These are phyloP conservation scores for Mirza zaza DNA, from an alignment of 2,113 vertebrate species.

Conservation along the genomic window DNA sequence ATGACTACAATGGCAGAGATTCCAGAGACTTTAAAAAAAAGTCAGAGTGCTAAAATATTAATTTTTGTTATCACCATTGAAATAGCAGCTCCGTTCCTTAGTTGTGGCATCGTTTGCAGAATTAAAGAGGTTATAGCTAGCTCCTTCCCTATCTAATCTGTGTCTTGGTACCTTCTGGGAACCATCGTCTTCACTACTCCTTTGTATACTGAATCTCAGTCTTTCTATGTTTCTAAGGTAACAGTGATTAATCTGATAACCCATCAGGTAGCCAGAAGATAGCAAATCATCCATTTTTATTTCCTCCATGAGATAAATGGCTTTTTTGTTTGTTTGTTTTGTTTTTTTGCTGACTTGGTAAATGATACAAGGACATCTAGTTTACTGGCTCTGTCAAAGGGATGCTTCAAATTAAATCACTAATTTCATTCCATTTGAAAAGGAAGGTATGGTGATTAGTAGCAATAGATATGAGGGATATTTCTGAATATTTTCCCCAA, in stretches of 20 bases:
- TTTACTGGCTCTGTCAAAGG: neutral
- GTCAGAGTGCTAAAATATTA: neutral
- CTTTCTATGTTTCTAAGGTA: neutral
- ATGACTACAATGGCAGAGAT: neutral
- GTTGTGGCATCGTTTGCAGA: neutral
- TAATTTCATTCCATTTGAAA: neutral
- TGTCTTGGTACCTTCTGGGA: neutral
- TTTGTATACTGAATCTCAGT: neutral
- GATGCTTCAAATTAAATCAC: neutral
- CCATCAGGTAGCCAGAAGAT: neutral
- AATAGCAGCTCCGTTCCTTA: neutral
- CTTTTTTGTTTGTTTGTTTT: neutral
- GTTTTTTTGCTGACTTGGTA: neutral
- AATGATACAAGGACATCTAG: neutral
- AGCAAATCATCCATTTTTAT: neutral
- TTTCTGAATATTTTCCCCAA: neutral
- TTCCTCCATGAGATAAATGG: neutral
- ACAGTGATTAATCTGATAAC: neutral
- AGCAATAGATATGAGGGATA: neutral
- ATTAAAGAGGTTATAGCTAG: neutral
- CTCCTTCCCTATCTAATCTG: neutral
- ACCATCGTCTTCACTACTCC: neutral
- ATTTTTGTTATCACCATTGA: neutral
- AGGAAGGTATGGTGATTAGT: neutral
- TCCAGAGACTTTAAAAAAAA: neutral